Conservation (phyloP, 2,888 invertebrate genomes). For the Polietes domitor region DNA sequence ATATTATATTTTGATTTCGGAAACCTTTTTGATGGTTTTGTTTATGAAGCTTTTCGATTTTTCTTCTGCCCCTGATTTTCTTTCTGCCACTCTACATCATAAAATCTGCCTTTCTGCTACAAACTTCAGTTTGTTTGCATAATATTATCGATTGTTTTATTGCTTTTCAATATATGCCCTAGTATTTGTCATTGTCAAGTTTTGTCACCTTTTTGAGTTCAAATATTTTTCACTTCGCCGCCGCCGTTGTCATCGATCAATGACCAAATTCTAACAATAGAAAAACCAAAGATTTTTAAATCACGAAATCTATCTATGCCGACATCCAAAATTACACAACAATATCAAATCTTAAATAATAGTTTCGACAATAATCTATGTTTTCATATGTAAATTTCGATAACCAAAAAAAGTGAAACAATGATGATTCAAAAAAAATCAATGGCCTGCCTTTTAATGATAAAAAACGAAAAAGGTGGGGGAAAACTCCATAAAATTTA, state of each 20-base stretch:
- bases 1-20: too few species aligned
- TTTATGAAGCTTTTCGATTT: background rate
- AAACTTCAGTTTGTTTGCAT: background rate
- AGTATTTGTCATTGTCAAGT: background rate
- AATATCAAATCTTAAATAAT: background rate
- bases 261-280: conserved; percentile 9
- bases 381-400: background rate
- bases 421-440: background rate
- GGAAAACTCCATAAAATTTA: background rate
- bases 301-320: background rate
- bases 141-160: background rate
- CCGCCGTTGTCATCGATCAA: background rate
- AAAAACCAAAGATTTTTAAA: background rate
- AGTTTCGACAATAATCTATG: background rate
- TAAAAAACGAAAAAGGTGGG: background rate
- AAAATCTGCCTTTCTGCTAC: background rate
- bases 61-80: too few species aligned
- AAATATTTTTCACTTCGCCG: background rate
- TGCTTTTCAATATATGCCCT: background rate
- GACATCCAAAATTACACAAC: background rate
- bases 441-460: background rate
- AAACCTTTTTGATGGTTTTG: background rate
- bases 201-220: background rate
- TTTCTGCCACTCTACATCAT: too few species aligned
- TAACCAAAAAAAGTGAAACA: background rate